phyloP scores from a whole-genome alignment of 2,888 invertebrate genomes.

The Minunthozetes semirufus region DNA sequence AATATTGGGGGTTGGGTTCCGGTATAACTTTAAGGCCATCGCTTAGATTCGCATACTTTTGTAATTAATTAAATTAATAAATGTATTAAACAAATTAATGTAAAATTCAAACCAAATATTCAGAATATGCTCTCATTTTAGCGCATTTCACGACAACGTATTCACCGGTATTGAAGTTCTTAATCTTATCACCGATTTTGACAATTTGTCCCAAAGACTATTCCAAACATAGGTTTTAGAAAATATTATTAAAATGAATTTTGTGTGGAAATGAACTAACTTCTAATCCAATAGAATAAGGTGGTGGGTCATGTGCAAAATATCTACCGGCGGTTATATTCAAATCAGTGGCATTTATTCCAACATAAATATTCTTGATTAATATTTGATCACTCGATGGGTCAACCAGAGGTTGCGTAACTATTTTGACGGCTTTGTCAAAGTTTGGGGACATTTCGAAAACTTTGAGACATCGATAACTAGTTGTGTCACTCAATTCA shows the following conservation, averaged over 20 bases:
- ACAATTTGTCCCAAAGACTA: constrained; percentile 44
- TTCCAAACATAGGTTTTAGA: neutral
- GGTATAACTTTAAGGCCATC: constrained; percentile 38
- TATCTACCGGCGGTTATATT: constrained; percentile 46
- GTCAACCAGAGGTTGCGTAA: neutral
- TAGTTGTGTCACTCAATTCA: neutral
- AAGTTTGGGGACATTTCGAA: constrained; percentile 24
- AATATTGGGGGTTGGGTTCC: constrained; percentile 38
- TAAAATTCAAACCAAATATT: constrained; percentile 21
- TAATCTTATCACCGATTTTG: constrained; percentile 42
- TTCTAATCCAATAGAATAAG: constrained; percentile 34
- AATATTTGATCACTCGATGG: neutral
- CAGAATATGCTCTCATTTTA: constrained; percentile 32
- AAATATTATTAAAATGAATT: neutral
- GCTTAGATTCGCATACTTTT: constrained; percentile 45
- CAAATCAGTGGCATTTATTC: constrained; percentile 49
- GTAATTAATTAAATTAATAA: constrained; percentile 38
- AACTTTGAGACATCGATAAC: constrained; percentile 3
- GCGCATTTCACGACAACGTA: constrained; percentile 12
- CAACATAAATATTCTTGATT: constrained; percentile 31
- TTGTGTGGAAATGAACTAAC: neutral
- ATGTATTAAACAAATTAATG: neutral
- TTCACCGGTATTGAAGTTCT: constrained; percentile 44
- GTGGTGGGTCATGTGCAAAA: constrained; percentile 36
- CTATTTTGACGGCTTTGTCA: constrained; percentile 13